phyloP scores from a whole-genome alignment of 2,888 invertebrate genomes.

The Halocaridina rubra region DNA sequence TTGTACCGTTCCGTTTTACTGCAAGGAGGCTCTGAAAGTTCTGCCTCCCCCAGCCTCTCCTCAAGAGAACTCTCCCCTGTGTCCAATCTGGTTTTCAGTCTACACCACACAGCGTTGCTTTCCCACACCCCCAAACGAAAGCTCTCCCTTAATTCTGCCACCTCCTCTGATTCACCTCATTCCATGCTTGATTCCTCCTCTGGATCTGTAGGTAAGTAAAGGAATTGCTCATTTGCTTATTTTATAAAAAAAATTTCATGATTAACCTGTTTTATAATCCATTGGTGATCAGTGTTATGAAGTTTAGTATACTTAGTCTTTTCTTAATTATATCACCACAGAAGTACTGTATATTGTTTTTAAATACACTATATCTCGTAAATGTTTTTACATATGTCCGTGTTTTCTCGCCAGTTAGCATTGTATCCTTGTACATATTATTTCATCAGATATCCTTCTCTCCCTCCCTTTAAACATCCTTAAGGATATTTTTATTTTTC shows the following conservation, averaged over 20 bases:
- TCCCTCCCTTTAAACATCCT: background rate
- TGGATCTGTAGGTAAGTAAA: constrained; percentile 7
- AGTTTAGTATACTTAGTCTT: background rate
- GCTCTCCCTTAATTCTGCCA: constrained; percentile 35
- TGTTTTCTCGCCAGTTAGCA: too few relatives aligned
- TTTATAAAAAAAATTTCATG: background rate
- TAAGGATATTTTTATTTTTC: background rate
- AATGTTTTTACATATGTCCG: too few relatives aligned
- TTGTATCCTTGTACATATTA: too few relatives aligned
- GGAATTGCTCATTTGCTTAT: background rate
- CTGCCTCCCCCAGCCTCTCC: background rate
- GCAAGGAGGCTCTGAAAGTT: background rate
- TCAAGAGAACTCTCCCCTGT: constrained; percentile 44
- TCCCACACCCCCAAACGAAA: constrained; percentile 28
- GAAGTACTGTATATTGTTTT: too few relatives aligned
- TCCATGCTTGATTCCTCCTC: constrained; percentile 6
- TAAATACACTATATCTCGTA: too few relatives aligned
- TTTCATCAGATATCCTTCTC: too few relatives aligned
- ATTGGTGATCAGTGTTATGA: background rate
- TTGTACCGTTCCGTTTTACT: constrained; percentile 40
- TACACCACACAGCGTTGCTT: constrained; percentile 35
- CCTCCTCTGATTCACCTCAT: constrained; percentile 34
- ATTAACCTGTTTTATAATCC: background rate
- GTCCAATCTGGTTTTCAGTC: constrained; percentile 39
- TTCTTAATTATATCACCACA: too few relatives aligned